phyloP scores from a whole-genome alignment of 2,113 vertebrate genomes.

The Girardinichthys multiradiatus region DNA sequence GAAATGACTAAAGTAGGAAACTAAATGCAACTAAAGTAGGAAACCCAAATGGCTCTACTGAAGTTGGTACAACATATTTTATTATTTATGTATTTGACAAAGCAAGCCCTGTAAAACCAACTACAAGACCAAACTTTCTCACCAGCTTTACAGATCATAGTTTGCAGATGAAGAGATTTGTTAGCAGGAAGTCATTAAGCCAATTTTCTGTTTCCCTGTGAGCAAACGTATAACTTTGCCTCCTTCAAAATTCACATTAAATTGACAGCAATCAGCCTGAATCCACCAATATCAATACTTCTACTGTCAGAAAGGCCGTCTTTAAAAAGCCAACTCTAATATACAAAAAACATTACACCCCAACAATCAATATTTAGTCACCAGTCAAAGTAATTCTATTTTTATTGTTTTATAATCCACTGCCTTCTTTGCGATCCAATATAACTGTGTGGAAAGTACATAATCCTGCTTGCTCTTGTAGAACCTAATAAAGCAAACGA shows the following conservation, averaged over 20 bases:
- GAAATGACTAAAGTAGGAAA: conserved; percentile 39
- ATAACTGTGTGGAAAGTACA: not conserved
- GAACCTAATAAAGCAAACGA: conserved; percentile 9
- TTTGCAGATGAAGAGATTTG: not conserved
- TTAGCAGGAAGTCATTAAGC: not conserved
- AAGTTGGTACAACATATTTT: not conserved
- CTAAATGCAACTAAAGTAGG: not conserved
- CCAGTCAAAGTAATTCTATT: accelerated
- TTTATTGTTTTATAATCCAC: conserved; percentile 1
- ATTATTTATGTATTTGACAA: not conserved
- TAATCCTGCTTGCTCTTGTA: not conserved
- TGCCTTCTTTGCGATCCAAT: not conserved
- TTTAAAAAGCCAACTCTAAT: not conserved
- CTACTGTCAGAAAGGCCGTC: not conserved
- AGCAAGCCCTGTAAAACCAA: not conserved
- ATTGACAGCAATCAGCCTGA: conserved; percentile 3
- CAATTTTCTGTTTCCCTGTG: not conserved
- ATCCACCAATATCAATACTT: not conserved
- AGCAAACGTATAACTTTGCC: not conserved
- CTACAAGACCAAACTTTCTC: not conserved
- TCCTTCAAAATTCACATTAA: not conserved
- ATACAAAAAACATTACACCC: not conserved
- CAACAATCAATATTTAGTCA: not conserved
- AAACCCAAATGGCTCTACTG: conserved; percentile 19
- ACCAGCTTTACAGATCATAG: not conserved